Evolutionary conservation across 2,888 invertebrate genomes (phyloP).

Genomic region (Apotomis turbidana): DNA sequence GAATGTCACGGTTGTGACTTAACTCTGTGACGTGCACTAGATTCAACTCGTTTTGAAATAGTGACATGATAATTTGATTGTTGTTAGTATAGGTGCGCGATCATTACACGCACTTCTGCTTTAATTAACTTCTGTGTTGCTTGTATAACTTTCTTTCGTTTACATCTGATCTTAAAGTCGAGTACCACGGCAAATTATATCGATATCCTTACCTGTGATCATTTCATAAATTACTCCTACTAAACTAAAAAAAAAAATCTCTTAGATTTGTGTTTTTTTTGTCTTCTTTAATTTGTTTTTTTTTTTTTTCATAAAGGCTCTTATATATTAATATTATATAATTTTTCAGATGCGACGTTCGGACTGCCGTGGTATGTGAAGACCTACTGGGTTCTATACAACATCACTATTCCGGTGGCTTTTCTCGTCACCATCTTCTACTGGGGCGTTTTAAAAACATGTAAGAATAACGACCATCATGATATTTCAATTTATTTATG

Average conservation of each 20-base stretch:
- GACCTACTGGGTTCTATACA: conserved; percentile 79
- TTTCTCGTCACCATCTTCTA: conserved; percentile 80
- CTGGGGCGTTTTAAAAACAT: conserved; percentile 71
- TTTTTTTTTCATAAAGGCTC: too few relatives aligned
- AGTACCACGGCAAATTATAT: not conserved
- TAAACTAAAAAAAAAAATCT: too few relatives aligned
- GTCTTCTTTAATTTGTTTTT: too few relatives aligned
- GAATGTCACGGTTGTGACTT: conserved; percentile 33
- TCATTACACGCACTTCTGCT: conserved; percentile 3
- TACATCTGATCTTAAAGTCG: not conserved
- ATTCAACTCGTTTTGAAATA: conserved; percentile 28
- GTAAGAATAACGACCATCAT: conserved; percentile 8
- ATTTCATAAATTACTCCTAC: not conserved
- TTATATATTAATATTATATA: too few relatives aligned
- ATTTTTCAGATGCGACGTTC: conserved; percentile 58
- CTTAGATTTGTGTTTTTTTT: too few relatives aligned
- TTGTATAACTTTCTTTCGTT: not conserved
- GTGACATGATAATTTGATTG: conserved; percentile 28
- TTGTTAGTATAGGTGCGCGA: conserved; percentile 1
- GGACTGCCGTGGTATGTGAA: conserved; percentile 77
- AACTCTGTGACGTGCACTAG: conserved; percentile 25
- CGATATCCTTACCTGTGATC: not conserved
- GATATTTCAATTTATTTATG: too few relatives aligned
- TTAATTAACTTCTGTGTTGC: not conserved
- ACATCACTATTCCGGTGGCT: conserved; percentile 75